A percentile compares a stretch with the other conserved stretches of the same genome.
Conservation (phyloP, 2,113 vertebrate species). For the Tragelaphus strepsiceros region DNA sequence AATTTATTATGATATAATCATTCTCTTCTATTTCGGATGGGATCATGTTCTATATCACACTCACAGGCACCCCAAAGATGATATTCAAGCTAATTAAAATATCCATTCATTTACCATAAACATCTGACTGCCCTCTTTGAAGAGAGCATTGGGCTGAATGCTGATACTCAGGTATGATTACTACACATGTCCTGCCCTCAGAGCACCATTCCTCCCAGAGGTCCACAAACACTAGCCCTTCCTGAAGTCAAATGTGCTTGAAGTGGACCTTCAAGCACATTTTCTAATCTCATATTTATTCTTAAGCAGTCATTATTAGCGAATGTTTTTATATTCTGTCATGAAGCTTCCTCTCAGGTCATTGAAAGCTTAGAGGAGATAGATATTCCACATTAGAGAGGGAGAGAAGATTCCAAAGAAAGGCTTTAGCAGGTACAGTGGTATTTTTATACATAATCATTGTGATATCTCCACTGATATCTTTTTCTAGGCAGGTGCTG, state of each 20-base stretch:
- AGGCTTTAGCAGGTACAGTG: background rate
- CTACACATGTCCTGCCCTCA: background rate
- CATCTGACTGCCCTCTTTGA: background rate
- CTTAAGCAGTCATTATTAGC: background rate
- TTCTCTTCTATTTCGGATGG: conserved; percentile 11
- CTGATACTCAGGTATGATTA: background rate
- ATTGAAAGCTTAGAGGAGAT: background rate
- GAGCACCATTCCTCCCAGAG: background rate
- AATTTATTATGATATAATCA: background rate
- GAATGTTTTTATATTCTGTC: background rate
- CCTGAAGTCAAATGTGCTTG: background rate
- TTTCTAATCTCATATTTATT: background rate
- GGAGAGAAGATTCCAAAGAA: background rate
- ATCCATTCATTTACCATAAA: background rate
- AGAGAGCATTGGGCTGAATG: background rate
- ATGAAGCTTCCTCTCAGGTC: conserved; percentile 11
- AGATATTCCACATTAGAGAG: background rate
- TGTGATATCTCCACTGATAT: background rate
- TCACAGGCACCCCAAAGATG: background rate
- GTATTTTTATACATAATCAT: conserved; percentile 23
- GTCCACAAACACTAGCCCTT: background rate
- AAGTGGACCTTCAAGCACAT: background rate
- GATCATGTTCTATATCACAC: background rate
- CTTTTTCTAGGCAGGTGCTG: background rate
- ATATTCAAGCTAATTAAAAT: background rate